A percentile compares a stretch with the other conserved stretches of the same genome.
Conservation (phyloP, 2,888 invertebrate species). For the Trachelus tabidus region DNA sequence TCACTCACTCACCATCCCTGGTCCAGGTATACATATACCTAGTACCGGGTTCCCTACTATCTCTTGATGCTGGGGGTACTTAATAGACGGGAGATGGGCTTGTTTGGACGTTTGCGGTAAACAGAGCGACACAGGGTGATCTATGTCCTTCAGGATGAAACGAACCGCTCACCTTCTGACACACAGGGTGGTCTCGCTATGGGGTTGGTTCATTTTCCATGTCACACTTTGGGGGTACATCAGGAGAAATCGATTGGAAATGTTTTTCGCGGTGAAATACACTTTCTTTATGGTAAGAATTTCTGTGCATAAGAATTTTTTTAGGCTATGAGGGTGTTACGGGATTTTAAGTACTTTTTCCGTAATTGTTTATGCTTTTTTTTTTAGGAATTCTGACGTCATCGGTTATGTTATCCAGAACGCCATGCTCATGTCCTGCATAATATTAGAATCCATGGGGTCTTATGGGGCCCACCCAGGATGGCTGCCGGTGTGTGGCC, state of each 20-base stretch:
- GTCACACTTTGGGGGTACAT: not conserved
- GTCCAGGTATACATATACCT: constrained; percentile 48
- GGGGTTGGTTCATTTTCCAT: not conserved
- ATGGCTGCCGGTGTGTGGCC: constrained; percentile 35
- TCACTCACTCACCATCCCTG: constrained; percentile 6
- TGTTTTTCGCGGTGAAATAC: not conserved
- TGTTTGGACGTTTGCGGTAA: constrained; percentile 66
- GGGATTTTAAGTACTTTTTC: not conserved
- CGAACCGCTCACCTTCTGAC: constrained; percentile 40
- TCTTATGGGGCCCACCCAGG: constrained; percentile 52
- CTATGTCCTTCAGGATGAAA: constrained; percentile 50
- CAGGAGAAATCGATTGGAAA: not conserved
- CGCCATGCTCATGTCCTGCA: constrained; percentile 41
- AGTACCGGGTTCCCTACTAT: constrained; percentile 36
- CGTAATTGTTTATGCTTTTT: not conserved
- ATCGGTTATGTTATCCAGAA: not conserved
- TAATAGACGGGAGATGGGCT: constrained; percentile 59
- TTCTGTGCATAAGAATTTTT: not conserved
- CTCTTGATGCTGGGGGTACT: constrained; percentile 40
- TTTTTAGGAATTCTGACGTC: not conserved
- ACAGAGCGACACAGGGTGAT: constrained; percentile 65
- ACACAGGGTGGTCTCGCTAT: constrained; percentile 26
- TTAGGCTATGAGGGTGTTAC: not conserved
- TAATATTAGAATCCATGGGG: constrained; percentile 39
- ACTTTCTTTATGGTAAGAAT: not conserved